Evolutionary conservation across 2,888 invertebrate genomes (phyloP), one percentile per base, ranked within the genome.

Genomic region (Drosophila parthenogenetica): DNA sequence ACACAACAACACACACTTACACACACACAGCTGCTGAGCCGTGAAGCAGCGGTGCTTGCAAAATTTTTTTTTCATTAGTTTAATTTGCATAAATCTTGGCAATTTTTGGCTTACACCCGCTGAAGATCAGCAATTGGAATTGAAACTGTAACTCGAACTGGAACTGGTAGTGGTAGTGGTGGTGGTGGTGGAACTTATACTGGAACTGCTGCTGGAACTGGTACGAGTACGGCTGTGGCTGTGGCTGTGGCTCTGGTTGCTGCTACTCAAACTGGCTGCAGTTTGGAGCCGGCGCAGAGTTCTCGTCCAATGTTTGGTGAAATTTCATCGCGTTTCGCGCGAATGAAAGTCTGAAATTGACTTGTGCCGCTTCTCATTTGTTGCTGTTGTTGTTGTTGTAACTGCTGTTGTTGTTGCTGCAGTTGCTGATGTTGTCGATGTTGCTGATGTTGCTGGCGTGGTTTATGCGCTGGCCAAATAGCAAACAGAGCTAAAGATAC

Each of bases 261-360:
- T 22, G 22, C 22, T 22, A 22, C 57, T 69, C 55, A 42, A 49
- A 73, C 54, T 62, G 73, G 25, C 48, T 48, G 58, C 58, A 45
- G 61, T 63, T 53, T 29, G 29, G 8, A 49, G 63, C 60, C 66
- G 70, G 57, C 51, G 58, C 63, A 64, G 43, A 29, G 74, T 72
- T 76, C 67, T 73, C 61, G 65, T 46, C 49, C 60, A 48, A 39
- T 63, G 57, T 69, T 65, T 67, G 88, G 89, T 85, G 88, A 90
- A 90, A 90, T 89, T 87, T 90, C 89, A 87, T 84, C 88, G 81
- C 79, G 87, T 89, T 90, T 88, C 90, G 89, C 89, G 89, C 87
- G 89, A 87, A 87, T 87, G 89, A 89, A 89, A 89, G 89, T 89
- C 90, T 89, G 89, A 82, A 88, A 89, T 90, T 89, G 81, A 79